Base-by-base conservation (phyloP, 2,888 invertebrate species). In the Cordilura impudica region DNA sequence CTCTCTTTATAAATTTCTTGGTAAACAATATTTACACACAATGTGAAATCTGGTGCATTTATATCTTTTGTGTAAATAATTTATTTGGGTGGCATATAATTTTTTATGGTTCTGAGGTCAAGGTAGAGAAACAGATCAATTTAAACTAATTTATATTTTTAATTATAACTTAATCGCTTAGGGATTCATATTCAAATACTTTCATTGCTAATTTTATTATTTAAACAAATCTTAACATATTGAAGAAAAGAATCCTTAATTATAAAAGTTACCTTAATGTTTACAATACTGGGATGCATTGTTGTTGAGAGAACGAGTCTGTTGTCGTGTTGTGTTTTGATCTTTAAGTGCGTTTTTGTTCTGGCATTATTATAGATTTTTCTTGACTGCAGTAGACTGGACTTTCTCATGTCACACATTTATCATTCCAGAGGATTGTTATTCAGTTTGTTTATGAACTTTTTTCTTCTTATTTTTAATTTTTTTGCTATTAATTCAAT, bases 371-470 rank as follows among this genome's bases (percentile, higher is more conserved):
- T 71, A 69, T 35, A 65, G 53, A 61, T 63, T 73, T 80, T 45
- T 26, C 18, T 39, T 39, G 12, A 16, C 19, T 69, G 47, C 12
- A 51, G n/a, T 23, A 56, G 43, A 53, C 72, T 81, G 79, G 75
- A 73, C 70, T 79, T 79, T 78, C 78, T 82, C 78, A 78, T 81
- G 75, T 67, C 76, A 76, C 61, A 73, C 61, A 78, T 78, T 60
- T 78, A 78, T 78, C 74, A 45, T 60, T 74, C 2, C 21, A 21
- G 43, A 35, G 61, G 16, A 78, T 58, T 56, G 53, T 75, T 73
- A 66, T 6, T 31, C 19, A 2, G 8, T 51, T 39, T 39, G 12
- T 39, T 39, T n/a, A 39, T 39, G 35, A 39, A n/a, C 14, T 49
- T 51, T 71, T n/a, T n/a, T n/a, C n/a, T 26, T 49, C 54, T 39